Percentiles rank a stretch among this genome's conserved stretches.
These are phyloP conservation scores for Artibeus lituratus DNA, from an alignment of 2,797 vertebrate genomes.

Conservation along the genomic window DNA sequence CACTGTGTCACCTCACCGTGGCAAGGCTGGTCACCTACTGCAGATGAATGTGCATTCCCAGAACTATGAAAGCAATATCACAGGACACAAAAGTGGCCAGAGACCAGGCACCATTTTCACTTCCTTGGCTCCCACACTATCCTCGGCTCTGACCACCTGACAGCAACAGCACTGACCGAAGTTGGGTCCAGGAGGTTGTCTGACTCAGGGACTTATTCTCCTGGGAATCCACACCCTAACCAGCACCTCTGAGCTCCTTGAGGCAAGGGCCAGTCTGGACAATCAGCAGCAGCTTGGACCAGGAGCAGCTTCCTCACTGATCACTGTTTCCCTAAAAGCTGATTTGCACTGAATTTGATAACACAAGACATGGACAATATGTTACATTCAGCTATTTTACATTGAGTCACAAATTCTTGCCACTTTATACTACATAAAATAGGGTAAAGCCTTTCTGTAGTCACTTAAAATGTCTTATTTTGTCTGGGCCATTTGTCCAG, in stretches of 20 bases:
- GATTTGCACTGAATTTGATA: background rate
- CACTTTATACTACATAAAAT: background rate
- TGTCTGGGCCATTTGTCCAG: background rate
- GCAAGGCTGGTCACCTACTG: background rate
- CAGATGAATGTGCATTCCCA: fast-evolving
- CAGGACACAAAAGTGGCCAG: background rate
- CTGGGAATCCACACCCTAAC: background rate
- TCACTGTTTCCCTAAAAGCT: background rate
- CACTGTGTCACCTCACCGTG: background rate
- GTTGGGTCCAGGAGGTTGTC: background rate
- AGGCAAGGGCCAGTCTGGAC: background rate
- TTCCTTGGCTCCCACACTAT: background rate
- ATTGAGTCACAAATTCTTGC: background rate
- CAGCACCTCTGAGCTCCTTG: background rate
- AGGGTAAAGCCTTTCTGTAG: background rate
- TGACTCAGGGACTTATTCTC: background rate
- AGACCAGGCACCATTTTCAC: background rate
- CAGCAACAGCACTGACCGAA: background rate
- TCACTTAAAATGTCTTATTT: background rate
- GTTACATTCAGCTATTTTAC: background rate
- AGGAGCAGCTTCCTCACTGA: background rate
- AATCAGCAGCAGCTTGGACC: background rate
- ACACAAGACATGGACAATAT: background rate
- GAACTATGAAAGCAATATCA: background rate
- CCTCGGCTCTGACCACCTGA: background rate